Evolutionary conservation across 2,113 vertebrate species (phyloP).

Genomic region (Alces alces): DNA sequence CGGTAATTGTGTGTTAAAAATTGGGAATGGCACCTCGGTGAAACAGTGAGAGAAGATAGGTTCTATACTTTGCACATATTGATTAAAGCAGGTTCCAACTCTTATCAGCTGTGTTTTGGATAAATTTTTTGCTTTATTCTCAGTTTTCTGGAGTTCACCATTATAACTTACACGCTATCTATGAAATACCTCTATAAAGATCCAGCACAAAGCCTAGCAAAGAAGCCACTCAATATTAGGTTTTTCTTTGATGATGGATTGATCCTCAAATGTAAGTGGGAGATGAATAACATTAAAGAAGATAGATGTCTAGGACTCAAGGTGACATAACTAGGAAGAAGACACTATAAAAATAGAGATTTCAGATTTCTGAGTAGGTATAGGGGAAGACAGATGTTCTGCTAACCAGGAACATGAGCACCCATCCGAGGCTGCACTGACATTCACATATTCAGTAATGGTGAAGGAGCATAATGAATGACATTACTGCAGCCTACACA

Average conservation of each 20-base stretch:
- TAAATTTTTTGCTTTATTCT: neutral
- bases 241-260: neutral
- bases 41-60: neutral
- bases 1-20: neutral
- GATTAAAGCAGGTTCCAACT: neutral
- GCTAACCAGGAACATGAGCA: neutral
- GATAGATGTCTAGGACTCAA: neutral
- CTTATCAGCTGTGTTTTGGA: neutral
- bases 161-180: neutral
- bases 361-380: neutral
- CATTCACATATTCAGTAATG: neutral
- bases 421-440: neutral
- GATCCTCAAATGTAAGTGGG: neutral
- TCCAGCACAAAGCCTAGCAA: neutral
- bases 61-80: neutral
- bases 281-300: neutral
- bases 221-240: neutral
- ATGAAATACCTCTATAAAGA: neutral
- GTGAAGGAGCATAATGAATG: slow-evolving; percentile 6
- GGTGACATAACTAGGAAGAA: neutral
- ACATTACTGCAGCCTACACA: neutral
- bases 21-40: neutral
- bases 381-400: neutral
- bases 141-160: neutral
- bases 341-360: slow-evolving; percentile 36